These are phyloP conservation scores for Idris sp. DNA, from an alignment of 1,140 invertebrate species.

Conservation along the genomic window DNA sequence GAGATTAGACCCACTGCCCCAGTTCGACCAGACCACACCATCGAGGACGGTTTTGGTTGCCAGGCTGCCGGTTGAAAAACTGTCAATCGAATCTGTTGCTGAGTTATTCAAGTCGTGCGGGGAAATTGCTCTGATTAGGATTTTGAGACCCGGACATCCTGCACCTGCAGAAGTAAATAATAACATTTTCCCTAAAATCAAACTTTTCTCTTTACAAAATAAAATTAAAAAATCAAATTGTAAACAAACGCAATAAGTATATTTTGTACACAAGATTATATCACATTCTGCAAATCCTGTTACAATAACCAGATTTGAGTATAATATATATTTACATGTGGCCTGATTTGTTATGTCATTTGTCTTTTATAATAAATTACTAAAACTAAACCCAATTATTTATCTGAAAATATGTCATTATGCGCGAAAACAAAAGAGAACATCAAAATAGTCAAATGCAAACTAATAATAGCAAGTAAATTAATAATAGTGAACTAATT, in stretches of 20 bases:
- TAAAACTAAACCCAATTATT: no score
- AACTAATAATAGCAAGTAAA: constrained; percentile 46
- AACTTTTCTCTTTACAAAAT: no score
- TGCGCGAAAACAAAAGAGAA: constrained; percentile 30
- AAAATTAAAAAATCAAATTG: no score
- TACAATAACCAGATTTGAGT: constrained; percentile 20
- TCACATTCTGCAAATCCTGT: constrained; percentile 6
- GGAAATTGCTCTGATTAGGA: constrained; percentile 91
- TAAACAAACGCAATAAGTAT: no score
- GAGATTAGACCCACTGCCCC: constrained; percentile 89
- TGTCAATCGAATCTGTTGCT: constrained; percentile 91
- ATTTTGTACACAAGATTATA: no score
- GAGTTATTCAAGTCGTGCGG: constrained; percentile 92
- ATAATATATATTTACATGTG: no score
- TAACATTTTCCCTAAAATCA: neutral
- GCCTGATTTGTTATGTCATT: no score
- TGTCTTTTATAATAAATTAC: no score
- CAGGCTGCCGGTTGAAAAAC: constrained; percentile 88
- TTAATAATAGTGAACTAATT: constrained; percentile 50
- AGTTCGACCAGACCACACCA: constrained; percentile 93
- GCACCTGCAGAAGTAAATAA: constrained; percentile 87
- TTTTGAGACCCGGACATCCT: constrained; percentile 90
- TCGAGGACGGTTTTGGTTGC: constrained; percentile 94
- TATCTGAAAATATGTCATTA: no score
- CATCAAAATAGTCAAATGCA: constrained; percentile 17